Evolutionary conservation across 64 coral and sea anemone genomes (phyloP).

Genomic region (Cladopsammia gracilis): DNA sequence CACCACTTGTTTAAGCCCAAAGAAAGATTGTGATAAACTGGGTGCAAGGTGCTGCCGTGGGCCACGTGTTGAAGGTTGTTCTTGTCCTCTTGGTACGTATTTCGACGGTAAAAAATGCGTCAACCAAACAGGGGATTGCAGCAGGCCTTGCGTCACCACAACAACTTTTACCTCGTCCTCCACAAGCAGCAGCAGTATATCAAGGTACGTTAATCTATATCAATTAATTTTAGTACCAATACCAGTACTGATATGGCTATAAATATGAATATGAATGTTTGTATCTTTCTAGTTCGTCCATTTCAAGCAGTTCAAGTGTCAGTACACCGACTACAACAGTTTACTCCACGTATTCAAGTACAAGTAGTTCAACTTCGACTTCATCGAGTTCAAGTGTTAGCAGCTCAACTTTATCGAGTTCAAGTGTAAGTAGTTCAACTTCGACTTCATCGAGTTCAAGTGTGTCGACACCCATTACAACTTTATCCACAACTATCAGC

Average conservation of each 20-base stretch:
- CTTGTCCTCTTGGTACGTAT: conserved; percentile 75
- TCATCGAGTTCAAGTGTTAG: background rate
- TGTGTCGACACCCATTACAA: conserved; percentile 27
- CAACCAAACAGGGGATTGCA: conserved; percentile 57
- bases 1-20: conserved; percentile 56
- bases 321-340: background rate
- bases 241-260: no score
- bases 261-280: no score
- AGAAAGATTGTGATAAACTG: conserved; percentile 60
- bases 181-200: background rate
- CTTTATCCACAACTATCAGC: background rate
- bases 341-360: background rate
- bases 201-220: conserved; percentile 6
- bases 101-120: conserved; percentile 93
- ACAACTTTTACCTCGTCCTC: background rate
- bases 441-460: background rate
- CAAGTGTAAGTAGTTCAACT: background rate
- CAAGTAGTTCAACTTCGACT: conserved; percentile 9
- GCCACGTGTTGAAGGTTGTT: conserved; percentile 88
- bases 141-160: conserved; percentile 2
- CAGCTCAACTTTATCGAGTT: background rate
- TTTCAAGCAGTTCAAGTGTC: background rate
- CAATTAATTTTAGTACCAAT: no score
- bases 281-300: background rate
- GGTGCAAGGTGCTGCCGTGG: conserved; percentile 85